phyloP scores from a whole-genome alignment of 2,113 vertebrate species.

The Oxygymnocypris stewartii region DNA sequence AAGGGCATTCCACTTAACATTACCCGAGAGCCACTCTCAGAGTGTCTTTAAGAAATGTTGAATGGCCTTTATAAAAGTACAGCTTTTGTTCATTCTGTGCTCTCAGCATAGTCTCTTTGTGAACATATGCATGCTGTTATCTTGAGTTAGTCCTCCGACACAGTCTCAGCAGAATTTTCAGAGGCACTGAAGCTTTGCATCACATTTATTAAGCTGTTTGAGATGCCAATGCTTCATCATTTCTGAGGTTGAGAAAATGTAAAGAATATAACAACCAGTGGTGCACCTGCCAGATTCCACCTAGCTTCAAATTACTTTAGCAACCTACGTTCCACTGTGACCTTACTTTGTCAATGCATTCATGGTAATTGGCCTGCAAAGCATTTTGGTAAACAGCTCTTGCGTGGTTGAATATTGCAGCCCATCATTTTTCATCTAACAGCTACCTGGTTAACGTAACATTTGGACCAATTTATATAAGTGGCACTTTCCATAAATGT shows the following conservation, averaged over 20 bases:
- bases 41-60: not conserved
- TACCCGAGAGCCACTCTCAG: slow-evolving; percentile 8
- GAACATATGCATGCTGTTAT: not conserved
- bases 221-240: not conserved
- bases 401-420: not conserved
- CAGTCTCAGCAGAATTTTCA: not conserved
- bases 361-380: slow-evolving; percentile 7
- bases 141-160: not conserved
- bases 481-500: not conserved
- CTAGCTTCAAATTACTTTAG: slow-evolving; percentile 25
- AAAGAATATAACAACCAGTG: not conserved
- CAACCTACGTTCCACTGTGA: not conserved
- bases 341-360: not conserved
- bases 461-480: slow-evolving; percentile 6
- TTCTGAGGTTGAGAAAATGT: not conserved
- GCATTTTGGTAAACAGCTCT: slow-evolving; percentile 15
- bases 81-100: not conserved
- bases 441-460: not conserved
- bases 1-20: not conserved
- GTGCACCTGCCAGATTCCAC: not conserved
- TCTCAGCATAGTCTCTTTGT: not conserved
- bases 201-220: slow-evolving; percentile 1
- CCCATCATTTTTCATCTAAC: not conserved
- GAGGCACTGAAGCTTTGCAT: not conserved
- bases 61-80: slow-evolving; percentile 6